phyloP scores from a whole-genome alignment of 1,140 invertebrate genomes.

The Rhopalosiphum padi region DNA sequence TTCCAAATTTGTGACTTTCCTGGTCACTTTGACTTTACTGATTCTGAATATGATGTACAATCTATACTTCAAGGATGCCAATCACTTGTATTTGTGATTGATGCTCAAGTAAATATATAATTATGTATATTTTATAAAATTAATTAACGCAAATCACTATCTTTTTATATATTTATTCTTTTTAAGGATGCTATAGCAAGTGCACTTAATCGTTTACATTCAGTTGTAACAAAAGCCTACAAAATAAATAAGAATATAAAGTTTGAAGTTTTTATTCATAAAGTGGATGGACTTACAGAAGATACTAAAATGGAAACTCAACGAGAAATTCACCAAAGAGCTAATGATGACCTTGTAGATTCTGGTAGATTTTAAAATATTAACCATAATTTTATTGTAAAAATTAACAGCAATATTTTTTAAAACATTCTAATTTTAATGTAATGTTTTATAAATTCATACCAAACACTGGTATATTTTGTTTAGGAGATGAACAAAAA shows the following conservation, averaged over 20 bases:
- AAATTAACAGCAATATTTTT: background rate
- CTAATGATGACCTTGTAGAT: slow-evolving; percentile 93
- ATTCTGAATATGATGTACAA: slow-evolving; percentile 94
- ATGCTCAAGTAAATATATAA: slow-evolving; percentile 82
- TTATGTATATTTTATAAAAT: background rate
- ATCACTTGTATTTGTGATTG: slow-evolving; percentile 98
- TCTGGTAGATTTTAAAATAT: slow-evolving; percentile 70
- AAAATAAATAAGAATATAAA: slow-evolving; percentile 96
- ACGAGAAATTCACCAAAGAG: slow-evolving; percentile 95
- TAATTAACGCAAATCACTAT: background rate
- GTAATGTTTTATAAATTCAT: slow-evolving; percentile 27
- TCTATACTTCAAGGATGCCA: slow-evolving; percentile 94
- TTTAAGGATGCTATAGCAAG: slow-evolving; percentile 93
- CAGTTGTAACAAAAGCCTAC: slow-evolving; percentile 93
- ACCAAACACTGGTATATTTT: slow-evolving; percentile 59
- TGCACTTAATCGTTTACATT: slow-evolving; percentile 89
- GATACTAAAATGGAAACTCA: slow-evolving; percentile 99
- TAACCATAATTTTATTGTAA: background rate
- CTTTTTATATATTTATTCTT: background rate
- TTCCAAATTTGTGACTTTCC: slow-evolving; percentile 99
- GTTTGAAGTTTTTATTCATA: slow-evolving; percentile 99
- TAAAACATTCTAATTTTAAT: background rate
- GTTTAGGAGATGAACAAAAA: slow-evolving; percentile 73
- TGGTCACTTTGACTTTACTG: slow-evolving; percentile 97
- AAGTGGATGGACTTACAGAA: slow-evolving; percentile 97